Evolutionary conservation across 2,113 vertebrate genomes (phyloP), one percentile per base, ranked within the genome.

Genomic region (Globicephala melas): DNA sequence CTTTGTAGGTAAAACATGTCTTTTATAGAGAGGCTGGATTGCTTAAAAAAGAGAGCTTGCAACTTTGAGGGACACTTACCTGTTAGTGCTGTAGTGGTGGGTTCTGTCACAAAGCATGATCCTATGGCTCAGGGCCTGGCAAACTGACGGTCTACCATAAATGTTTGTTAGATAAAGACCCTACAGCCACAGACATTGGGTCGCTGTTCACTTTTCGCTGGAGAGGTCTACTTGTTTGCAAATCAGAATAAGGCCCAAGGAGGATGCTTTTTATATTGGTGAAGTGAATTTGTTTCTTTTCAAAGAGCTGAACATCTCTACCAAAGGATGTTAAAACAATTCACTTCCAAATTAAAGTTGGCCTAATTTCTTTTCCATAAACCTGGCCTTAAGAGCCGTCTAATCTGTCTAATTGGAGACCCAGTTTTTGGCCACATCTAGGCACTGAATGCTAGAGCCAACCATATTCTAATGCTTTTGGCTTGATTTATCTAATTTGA

Each of bases 401-500:
- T 98, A 97, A 97, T 97, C 89, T 82, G 87, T 89, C 92, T 98
- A 97, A 97, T 97, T 98, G 96, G 95, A 95, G 90, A 94, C 90
- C 67, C 4, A 9, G 83, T 71, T 95, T 94, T 94, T 68, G 96
- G 91, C 94, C 91, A 65, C 84, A 77, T 82, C 28, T 25, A 74
- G 80, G 81, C 91, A 50, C 41, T 90, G 93, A 97, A 97, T 94
- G 92, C 74, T 96, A 83, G 79, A 92, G 92, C 68, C 96, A 89
- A 84, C 97, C 74, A 83, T 97, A 94, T 96, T 97, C 97, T 94
- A 94, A 94, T 87, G 83, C 83, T 92, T 89, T 96, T 91, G 55
- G 10, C 94, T 97, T 97, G 88, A 38, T 98, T 98, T 97, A 83
- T 95, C 98, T 98, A 95, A 97, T 98, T 92, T 98, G 85, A 97